Evolutionary conservation across 2,888 invertebrate species (phyloP).

Genomic region (Gymnocheta viridis): DNA sequence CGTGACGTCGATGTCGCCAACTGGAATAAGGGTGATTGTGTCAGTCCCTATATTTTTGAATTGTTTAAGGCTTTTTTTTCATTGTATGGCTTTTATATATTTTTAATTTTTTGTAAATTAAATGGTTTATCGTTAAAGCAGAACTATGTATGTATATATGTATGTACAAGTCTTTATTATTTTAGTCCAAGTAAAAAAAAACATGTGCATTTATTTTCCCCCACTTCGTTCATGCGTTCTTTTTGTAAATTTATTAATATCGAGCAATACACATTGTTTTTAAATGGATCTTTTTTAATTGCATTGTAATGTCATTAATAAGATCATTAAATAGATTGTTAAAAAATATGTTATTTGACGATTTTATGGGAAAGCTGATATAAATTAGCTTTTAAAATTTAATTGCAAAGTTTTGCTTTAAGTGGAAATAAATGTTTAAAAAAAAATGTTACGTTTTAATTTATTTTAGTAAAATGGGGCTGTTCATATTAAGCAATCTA

Average conservation of each 20-base stretch:
- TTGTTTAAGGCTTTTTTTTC: conserved; percentile 28
- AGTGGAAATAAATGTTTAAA: too few species aligned
- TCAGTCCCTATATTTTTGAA: conserved; percentile 3
- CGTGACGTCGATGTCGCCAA: too few species aligned
- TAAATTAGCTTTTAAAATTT: too few species aligned
- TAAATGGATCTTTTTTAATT: conserved; percentile 21
- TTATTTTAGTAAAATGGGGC: too few species aligned
- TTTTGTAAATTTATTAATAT: neutral
- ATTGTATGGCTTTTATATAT: neutral
- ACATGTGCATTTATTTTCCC: conserved; percentile 21
- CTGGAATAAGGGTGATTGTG: too few species aligned
- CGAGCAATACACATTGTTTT: neutral
- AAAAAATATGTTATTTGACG: too few species aligned
- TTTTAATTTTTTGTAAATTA: conserved; percentile 13
- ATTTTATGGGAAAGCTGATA: too few species aligned
- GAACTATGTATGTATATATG: conserved; percentile 1
- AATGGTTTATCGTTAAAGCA: conserved; percentile 32
- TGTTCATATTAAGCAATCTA: too few species aligned
- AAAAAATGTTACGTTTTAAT: too few species aligned
- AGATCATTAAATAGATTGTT: conserved; percentile 11
- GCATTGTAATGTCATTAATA: conserved; percentile 40
- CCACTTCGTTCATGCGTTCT: neutral
- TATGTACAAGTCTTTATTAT: too few species aligned
- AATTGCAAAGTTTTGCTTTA: too few species aligned
- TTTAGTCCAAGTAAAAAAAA: neutral